Evolutionary conservation across 2,797 vertebrate species (phyloP), one percentile per base, ranked within the genome.

Genomic region (Poeciliopsis paucimaculata): DNA sequence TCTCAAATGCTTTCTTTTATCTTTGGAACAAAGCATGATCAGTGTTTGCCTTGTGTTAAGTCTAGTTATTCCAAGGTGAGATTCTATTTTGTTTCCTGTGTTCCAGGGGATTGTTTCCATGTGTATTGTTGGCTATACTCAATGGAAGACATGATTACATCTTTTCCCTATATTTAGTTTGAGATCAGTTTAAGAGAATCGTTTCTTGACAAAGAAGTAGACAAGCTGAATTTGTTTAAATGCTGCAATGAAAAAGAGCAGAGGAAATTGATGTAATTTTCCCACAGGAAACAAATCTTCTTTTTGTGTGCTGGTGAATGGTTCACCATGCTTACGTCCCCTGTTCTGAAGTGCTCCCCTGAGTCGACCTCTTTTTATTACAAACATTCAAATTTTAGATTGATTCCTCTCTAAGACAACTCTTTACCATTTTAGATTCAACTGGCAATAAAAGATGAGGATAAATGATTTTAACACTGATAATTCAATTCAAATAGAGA

Each of bases 61-160:
- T 97, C 94, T 94, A 95, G 96, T 94, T 94, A 85, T 96, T 97
- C 96, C 89, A 86, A 96, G 97, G 96, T 98, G 96, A 97, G 96
- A 97, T 96, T 95, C 94, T 95, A 93, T 96, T 96, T 99, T 98
- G 98, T 99, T 99, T 99, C 97, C 98, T 99, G 98, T 97, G 95
- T 94, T 93, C 77, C 90, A 92, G 91, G 92, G 90, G 88, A 91
- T 94, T 87, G 85, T 93, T 90, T 91, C 85, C 68, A 87, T 77
- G 84, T 85, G 72, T 84, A 85, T 72, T 53, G 77, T 83, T 70
- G 6, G 78, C 72, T 73, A 26, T 62, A 79, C 79, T 80, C 75
- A 85, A 68, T 87, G 85, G 84, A 79, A 81, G 82, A 79, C 76
- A 26, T 78, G 66, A 76, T 83, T 82, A 23, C 71, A 80, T 70